Conservation (phyloP, 2,797 vertebrate species). For the Cossypha caffra region DNA sequence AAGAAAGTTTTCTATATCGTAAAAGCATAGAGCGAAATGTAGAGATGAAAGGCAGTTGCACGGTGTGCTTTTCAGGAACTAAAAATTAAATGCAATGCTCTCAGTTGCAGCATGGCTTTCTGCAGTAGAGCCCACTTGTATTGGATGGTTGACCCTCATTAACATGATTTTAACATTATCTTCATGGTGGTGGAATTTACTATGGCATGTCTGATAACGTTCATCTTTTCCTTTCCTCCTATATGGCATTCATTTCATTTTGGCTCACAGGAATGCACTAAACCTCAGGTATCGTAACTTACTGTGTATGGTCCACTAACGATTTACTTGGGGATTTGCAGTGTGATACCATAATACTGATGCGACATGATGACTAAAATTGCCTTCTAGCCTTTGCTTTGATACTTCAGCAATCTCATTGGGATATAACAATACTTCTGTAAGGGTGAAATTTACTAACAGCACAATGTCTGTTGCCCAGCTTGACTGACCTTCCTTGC, state of each 20-base stretch:
- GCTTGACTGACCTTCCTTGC: background rate
- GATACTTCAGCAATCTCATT: background rate
- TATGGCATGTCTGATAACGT: constrained; percentile 87
- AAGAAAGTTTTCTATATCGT: background rate
- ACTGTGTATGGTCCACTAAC: constrained; percentile 75
- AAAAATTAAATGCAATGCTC: background rate
- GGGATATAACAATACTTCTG: background rate
- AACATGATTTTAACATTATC: constrained; percentile 64
- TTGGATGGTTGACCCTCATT: constrained; percentile 30
- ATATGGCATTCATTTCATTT: constrained; percentile 89
- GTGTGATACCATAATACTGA: constrained; percentile 33
- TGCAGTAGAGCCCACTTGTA: background rate
- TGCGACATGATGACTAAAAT: constrained; percentile 8
- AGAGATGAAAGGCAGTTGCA: background rate
- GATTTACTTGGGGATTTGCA: constrained; percentile 51
- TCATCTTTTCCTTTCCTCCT: constrained; percentile 93
- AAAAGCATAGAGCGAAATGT: background rate
- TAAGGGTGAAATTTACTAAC: background rate
- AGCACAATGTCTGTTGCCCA: background rate
- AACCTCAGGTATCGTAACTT: constrained; percentile 95
- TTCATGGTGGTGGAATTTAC: constrained; percentile 75
- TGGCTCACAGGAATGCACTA: constrained; percentile 95
- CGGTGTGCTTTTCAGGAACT: background rate
- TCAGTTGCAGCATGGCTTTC: constrained; percentile 54
- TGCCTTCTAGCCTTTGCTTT: constrained; percentile 26